Evolutionary conservation across 2,797 vertebrate genomes (phyloP).

Genomic region (Rhabdophis nuchalis): DNA sequence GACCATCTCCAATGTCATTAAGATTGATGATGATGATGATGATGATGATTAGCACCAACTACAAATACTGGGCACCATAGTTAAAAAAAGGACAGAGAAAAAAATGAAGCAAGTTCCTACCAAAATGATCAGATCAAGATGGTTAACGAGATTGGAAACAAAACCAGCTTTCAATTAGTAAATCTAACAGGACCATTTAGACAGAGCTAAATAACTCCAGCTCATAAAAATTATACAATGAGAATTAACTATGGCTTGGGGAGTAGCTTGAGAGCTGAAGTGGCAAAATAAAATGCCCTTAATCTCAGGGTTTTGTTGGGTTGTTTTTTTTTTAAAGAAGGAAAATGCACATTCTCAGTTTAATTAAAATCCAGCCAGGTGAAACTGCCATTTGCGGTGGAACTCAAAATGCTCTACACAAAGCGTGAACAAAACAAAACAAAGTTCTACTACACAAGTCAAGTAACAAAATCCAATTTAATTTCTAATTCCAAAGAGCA

Average conservation of each 20-base stretch:
- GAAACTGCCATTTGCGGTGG: constrained; percentile 2
- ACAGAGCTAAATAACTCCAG: background rate
- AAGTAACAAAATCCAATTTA: constrained; percentile 31
- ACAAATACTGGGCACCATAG: background rate
- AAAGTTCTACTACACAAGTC: background rate
- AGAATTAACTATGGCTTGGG: background rate
- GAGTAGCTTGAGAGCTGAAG: background rate
- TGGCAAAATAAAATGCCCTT: background rate
- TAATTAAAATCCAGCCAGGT: constrained; percentile 28
- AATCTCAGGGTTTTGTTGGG: background rate
- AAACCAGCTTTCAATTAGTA: background rate
- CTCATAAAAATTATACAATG: background rate
- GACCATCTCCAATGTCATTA: background rate
- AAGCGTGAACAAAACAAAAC: background rate
- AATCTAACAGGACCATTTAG: background rate
- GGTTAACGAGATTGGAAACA: background rate
- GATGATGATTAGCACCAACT: background rate
- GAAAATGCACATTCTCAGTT: background rate
- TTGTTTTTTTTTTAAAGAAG: background rate
- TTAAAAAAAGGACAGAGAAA: background rate
- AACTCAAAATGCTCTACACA: background rate
- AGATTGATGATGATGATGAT: background rate
- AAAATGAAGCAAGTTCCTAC: background rate
- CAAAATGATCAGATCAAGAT: background rate
- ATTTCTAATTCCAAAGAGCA: constrained; percentile 9